Evolutionary conservation across 2,797 vertebrate genomes (phyloP).

Genomic region (Alosa sapidissima): DNA sequence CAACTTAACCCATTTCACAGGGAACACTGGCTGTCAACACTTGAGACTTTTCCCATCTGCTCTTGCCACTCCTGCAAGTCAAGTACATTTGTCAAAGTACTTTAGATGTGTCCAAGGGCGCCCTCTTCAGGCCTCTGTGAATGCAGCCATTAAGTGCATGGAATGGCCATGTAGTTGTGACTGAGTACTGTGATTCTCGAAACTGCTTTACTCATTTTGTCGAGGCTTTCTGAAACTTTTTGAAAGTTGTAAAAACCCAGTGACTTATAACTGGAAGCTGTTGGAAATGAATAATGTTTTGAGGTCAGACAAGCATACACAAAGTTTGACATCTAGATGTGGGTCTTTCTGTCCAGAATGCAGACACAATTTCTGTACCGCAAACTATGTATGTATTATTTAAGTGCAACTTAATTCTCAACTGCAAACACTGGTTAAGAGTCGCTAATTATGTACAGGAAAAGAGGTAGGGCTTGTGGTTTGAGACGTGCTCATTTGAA

Average conservation of each 20-base stretch:
- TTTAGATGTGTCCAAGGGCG: neutral
- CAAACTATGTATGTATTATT: conserved; percentile 3
- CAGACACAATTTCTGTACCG: neutral
- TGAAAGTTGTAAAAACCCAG: neutral
- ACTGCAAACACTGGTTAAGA: conserved; percentile 19
- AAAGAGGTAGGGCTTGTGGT: neutral
- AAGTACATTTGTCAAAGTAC: neutral
- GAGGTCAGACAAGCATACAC: conserved; percentile 8
- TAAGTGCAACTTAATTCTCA: conserved; percentile 25
- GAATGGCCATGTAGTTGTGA: neutral
- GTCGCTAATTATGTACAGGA: neutral
- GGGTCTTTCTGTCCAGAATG: conserved; percentile 1
- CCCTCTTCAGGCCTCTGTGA: neutral
- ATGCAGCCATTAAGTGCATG: neutral
- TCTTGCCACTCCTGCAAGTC: neutral
- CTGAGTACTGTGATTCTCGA: conserved; percentile 12
- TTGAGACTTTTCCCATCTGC: neutral
- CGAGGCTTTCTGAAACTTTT: neutral
- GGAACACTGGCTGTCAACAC: conserved; percentile 17
- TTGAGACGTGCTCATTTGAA: neutral
- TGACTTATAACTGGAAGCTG: neutral
- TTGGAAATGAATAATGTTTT: neutral
- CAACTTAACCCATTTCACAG: conserved; percentile 13
- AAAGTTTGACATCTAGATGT: neutral
- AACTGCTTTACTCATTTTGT: neutral